These are phyloP conservation scores for Sebastes diaconus DNA, from an alignment of 2,797 vertebrate genomes.

Conservation along the genomic window DNA sequence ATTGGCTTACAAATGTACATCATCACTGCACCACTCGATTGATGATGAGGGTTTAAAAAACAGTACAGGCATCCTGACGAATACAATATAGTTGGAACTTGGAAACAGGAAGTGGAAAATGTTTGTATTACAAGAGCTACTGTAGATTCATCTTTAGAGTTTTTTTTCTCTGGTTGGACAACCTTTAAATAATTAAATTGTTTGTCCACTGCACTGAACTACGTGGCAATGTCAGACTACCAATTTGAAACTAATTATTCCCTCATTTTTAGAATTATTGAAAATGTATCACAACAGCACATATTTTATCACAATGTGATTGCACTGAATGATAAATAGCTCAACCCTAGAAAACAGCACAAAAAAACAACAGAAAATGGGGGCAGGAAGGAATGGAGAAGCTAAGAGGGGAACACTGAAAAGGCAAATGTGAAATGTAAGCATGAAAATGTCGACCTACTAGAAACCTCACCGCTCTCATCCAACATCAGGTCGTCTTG, in stretches of 20 bases:
- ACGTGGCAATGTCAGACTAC: neutral
- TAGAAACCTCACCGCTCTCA: slow-evolving; percentile 87
- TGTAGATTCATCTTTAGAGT: neutral
- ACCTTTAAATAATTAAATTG: neutral
- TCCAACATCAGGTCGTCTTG: slow-evolving; percentile 97
- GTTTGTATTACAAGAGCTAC: neutral
- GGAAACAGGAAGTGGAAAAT: neutral
- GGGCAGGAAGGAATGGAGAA: neutral
- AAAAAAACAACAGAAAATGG: neutral
- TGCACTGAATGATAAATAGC: neutral
- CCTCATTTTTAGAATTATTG: neutral
- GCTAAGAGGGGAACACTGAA: neutral
- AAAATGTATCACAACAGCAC: neutral
- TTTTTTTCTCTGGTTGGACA: neutral
- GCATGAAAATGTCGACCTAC: slow-evolving; percentile 15
- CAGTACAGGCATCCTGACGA: neutral
- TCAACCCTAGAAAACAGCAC: neutral
- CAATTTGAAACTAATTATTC: neutral
- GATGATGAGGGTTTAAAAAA: neutral
- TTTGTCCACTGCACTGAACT: neutral
- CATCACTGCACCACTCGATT: neutral
- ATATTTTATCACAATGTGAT: neutral
- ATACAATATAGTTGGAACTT: neutral
- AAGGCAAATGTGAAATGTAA: slow-evolving; percentile 5
- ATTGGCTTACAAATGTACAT: too few species aligned